phyloP scores from a whole-genome alignment of 2,888 invertebrate genomes.

The Lasioglossum villosulum region DNA sequence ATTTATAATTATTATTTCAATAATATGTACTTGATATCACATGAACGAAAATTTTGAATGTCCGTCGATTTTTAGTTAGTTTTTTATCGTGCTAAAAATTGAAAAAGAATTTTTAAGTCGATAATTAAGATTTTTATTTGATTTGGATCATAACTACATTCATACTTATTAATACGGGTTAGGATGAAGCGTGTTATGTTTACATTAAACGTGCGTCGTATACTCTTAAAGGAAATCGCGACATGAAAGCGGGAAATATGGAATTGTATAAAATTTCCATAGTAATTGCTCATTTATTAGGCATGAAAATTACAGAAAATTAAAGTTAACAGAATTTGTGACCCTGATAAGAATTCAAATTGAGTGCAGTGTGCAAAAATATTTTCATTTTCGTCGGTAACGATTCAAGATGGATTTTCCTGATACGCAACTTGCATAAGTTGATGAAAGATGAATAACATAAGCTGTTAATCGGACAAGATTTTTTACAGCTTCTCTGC shows the following conservation, averaged over 20 bases:
- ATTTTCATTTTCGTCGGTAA: not conserved
- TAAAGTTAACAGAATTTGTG: not conserved
- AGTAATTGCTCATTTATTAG: not conserved
- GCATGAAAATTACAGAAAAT: not conserved
- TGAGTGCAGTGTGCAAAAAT: not conserved
- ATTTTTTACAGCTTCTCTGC: too few species aligned
- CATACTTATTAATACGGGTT: not conserved
- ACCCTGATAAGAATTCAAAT: not conserved
- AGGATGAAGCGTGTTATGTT: not conserved
- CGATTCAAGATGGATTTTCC: not conserved
- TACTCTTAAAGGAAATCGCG: not conserved
- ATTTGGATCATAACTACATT: not conserved
- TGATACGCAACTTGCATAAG: not conserved
- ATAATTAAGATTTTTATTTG: not conserved
- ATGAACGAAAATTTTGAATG: not conserved
- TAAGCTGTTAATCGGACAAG: not conserved
- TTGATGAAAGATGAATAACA: not conserved
- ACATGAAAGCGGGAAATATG: not conserved
- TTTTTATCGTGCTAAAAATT: not conserved
- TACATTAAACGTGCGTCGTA: not conserved
- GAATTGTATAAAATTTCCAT: slow-evolving; percentile 2
- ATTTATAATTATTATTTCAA: not conserved
- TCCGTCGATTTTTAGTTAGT: not conserved
- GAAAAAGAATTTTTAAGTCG: not conserved
- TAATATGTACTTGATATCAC: not conserved